These are phyloP conservation scores for Noctua janthe DNA, from an alignment of 2,888 invertebrate genomes.

Conservation along the genomic window DNA sequence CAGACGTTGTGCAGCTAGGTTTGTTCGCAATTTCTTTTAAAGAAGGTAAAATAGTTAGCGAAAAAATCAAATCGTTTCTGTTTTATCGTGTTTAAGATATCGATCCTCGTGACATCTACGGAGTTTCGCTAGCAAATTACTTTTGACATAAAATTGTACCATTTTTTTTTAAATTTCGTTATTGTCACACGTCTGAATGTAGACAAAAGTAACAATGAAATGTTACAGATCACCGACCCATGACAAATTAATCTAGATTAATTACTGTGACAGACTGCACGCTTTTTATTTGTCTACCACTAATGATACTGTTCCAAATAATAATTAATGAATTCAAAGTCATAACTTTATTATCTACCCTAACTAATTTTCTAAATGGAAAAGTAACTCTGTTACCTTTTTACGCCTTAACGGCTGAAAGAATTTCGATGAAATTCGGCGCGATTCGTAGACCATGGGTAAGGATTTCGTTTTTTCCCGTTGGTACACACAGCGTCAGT, in stretches of 20 bases:
- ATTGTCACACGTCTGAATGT: conserved; percentile 6
- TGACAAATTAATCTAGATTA: conserved; percentile 42
- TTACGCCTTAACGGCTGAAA: neutral
- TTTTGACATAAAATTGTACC: neutral
- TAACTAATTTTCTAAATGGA: neutral
- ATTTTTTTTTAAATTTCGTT: neutral
- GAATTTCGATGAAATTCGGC: neutral
- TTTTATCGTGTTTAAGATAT: neutral
- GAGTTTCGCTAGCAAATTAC: neutral
- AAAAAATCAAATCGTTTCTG: neutral
- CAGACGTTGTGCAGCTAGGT: neutral
- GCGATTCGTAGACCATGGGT: neutral
- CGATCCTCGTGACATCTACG: neutral
- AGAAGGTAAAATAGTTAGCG: neutral
- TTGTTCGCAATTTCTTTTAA: neutral
- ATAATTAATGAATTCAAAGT: neutral
- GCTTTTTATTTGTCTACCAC: conserved; percentile 19
- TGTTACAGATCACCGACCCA: conserved; percentile 33
- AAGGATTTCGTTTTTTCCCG: neutral
- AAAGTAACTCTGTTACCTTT: neutral
- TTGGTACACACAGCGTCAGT: neutral
- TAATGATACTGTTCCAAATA: conserved; percentile 1
- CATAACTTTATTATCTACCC: conserved; percentile 3
- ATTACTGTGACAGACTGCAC: conserved; percentile 21
- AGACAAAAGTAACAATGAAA: conserved; percentile 29